Conservation (phyloP, 2,113 vertebrate species). For the Phyllopteryx taeniolatus region DNA sequence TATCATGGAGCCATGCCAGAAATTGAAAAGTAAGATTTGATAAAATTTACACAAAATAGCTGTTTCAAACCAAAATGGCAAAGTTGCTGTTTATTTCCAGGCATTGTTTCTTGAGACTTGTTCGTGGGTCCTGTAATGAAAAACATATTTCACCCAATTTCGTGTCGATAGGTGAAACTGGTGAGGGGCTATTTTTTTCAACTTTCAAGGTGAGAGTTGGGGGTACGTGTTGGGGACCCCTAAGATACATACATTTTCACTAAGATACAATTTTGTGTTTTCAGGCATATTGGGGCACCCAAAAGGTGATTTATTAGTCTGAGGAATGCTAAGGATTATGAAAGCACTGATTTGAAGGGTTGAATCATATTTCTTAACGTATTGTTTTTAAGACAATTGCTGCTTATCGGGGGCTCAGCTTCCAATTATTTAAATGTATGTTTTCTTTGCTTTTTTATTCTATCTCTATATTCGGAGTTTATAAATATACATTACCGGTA, state of each 20-base stretch:
- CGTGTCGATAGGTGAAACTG: background rate
- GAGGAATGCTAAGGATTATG: conserved; percentile 6
- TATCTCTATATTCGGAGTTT: background rate
- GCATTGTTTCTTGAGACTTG: no score
- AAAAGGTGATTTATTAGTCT: background rate
- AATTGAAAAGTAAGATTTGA: no score
- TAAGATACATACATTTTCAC: no score
- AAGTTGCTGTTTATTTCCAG: no score
- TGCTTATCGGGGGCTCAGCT: conserved; percentile 12
- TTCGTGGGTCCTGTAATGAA: no score
- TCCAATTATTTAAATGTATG: conserved; percentile 15
- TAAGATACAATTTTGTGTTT: background rate
- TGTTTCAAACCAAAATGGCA: no score
- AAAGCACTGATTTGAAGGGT: conserved; percentile 38
- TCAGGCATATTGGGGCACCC: background rate
- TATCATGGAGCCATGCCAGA: no score
- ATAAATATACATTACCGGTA: background rate
- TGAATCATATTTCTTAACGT: conserved; percentile 1
- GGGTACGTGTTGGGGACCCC: background rate
- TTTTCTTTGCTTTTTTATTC: conserved; percentile 5
- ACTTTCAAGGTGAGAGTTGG: background rate
- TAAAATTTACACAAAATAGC: no score
- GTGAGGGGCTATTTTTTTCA: background rate
- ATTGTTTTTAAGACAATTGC: background rate
- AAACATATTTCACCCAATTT: background rate